Percentiles rank a stretch among this genome's conserved stretches.
These are phyloP conservation scores for Nysson spinosus DNA, from an alignment of 2,888 invertebrate genomes.

Conservation along the genomic window DNA sequence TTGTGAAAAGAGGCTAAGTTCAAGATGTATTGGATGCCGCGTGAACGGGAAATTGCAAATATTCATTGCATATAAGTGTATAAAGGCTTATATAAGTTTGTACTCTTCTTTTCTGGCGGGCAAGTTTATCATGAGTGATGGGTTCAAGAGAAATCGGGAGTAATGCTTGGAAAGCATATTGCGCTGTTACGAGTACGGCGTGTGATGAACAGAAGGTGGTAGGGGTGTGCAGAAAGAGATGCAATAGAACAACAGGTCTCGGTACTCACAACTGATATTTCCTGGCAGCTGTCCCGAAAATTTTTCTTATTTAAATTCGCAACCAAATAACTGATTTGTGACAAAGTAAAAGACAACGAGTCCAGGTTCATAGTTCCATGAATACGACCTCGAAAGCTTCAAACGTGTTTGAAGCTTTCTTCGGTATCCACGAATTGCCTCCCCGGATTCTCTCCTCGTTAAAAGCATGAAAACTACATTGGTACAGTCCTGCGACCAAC, in stretches of 20 bases:
- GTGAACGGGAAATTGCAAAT: constrained; percentile 18
- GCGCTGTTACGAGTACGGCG: constrained; percentile 55
- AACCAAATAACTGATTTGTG: constrained; percentile 98
- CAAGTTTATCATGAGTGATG: background rate
- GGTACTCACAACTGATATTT: constrained; percentile 91
- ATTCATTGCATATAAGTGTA: constrained; percentile 11
- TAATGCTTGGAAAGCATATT: constrained; percentile 60
- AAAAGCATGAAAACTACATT: constrained; percentile 78
- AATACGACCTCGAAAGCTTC: constrained; percentile 96
- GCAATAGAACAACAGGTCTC: constrained; percentile 50
- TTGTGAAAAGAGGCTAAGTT: constrained; percentile 37
- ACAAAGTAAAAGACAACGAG: constrained; percentile 98
- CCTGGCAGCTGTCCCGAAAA: constrained; percentile 92
- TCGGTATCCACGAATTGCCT: constrained; percentile 85
- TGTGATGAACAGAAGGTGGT: constrained; percentile 46
- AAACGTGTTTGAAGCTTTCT: constrained; percentile 96
- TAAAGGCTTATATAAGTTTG: constrained; percentile 1
- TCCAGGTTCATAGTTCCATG: constrained; percentile 99
- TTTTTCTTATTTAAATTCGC: constrained; percentile 97
- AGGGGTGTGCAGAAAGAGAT: constrained; percentile 38
- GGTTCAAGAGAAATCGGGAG: constrained; percentile 8
- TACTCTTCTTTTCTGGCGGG: background rate
- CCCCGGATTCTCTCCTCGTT: constrained; percentile 76
- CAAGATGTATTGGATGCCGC: constrained; percentile 36
- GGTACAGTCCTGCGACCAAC: constrained; percentile 78